Base-by-base conservation (phyloP, 2,888 invertebrate genomes). In the Platycheirus albimanus region DNA sequence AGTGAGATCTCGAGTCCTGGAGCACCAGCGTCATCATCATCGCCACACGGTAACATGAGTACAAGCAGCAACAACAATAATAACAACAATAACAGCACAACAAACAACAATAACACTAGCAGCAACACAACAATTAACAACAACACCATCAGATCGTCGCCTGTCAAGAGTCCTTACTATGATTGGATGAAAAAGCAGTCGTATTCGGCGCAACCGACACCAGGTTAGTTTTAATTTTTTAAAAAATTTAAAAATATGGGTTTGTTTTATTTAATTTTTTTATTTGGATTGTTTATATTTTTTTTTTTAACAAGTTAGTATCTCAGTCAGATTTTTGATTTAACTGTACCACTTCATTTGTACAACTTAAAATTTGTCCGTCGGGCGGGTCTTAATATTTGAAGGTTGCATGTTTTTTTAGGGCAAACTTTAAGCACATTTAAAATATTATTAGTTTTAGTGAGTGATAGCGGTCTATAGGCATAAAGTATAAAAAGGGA, bases 181-280 rank as follows among this genome's bases (percentile, higher is more conserved):
- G 97, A 96, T 87, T 98, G 97, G 97, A 97, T 98, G 94, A 97
- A 96, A 91, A 97, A 96, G 90, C 95, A 95, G 0, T 94, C 96
- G 63, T 97, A 96, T 90, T 96, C 96, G 88, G 94, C 93, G 85
- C 96, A 96, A 88, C 96, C 96, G 2, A 96, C 95, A 91, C 96
- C 96, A 91, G 97, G 97, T 97, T 85, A 88, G 89, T 86, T 41
- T 20, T 17, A 11, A 19, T 24, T 38, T 36, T 13, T 11, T 10
- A 8, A 4, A 6, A 28, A 17, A 17, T 15, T 2, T 15, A 43
- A 1, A 13, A 13, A 3, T 5, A 15, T 43, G 11, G 20, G 49
- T 28, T 28, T 17, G 36, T 38, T 61, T 41, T 8, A 28, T 52
- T 52, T 3, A 1, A 17, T 43, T 43, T 61, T 51, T 38, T n/a